These are phyloP conservation scores for Pangasianodon hypophthalmus DNA, from an alignment of 2,113 vertebrate genomes.

Conservation along the genomic window DNA sequence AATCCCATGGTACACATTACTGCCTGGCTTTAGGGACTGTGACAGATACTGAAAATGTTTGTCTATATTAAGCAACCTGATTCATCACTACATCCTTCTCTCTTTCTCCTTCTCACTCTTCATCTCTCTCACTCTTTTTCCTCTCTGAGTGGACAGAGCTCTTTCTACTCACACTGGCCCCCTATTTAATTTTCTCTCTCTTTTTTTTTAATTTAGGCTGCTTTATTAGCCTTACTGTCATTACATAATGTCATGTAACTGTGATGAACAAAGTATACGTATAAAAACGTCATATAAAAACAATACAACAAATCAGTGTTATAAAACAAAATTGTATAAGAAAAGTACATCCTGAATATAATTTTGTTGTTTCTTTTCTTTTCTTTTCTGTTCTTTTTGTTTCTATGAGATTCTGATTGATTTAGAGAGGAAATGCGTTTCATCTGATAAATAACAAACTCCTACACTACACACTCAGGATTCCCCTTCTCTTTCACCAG, in stretches of 20 bases:
- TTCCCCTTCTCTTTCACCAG: no score
- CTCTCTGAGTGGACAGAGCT: neutral
- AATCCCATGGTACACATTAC: constrained; percentile 39
- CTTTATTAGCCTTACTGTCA: neutral
- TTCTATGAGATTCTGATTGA: neutral
- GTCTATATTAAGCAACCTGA: constrained; percentile 47
- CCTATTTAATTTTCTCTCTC: neutral
- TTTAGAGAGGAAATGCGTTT: neutral
- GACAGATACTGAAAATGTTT: constrained; percentile 49
- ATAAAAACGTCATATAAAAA: neutral
- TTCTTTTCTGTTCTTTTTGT: neutral
- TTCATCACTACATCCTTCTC: constrained; percentile 48
- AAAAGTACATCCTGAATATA: neutral
- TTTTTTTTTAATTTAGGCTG: neutral
- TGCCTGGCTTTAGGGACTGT: constrained; percentile 18
- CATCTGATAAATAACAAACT: no score
- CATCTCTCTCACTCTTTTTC: neutral
- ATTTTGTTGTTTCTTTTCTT: neutral
- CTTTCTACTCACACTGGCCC: neutral
- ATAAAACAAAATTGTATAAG: neutral
- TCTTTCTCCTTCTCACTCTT: neutral
- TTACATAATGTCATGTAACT: neutral
- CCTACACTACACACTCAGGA: no score
- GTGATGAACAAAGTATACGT: neutral
- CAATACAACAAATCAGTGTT: neutral